Conservation (phyloP, 2,888 invertebrate genomes). For the Nymphalis c-album region DNA sequence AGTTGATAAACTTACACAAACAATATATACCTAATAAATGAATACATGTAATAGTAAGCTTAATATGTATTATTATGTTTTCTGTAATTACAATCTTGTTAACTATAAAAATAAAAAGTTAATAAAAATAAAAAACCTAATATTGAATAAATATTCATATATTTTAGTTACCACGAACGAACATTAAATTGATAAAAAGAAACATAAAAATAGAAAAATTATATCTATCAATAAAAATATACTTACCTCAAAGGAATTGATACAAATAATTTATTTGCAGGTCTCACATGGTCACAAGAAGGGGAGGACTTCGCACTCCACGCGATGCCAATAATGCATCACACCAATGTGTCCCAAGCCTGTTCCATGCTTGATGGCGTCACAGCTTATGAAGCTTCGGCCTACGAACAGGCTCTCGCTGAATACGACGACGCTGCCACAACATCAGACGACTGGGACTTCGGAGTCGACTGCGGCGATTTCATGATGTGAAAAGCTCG, state of each 20-base stretch:
- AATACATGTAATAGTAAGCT: too few relatives aligned
- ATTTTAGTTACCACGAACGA: too few relatives aligned
- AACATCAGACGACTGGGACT: conserved; percentile 84
- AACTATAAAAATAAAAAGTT: too few relatives aligned
- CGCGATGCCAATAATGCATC: conserved; percentile 84
- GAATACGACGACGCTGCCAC: conserved; percentile 80
- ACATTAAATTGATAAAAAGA: too few relatives aligned
- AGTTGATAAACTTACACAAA: not conserved
- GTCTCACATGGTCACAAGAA: conserved; percentile 84
- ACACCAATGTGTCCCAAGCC: conserved; percentile 83
- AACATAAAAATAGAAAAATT: too few relatives aligned
- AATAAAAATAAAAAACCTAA: too few relatives aligned
- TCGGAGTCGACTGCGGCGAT: conserved; percentile 87
- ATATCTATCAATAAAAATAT: too few relatives aligned
- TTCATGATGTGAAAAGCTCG: conserved; percentile 82
- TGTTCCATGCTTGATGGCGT: conserved; percentile 80
- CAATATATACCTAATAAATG: too few relatives aligned
- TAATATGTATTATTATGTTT: too few relatives aligned
- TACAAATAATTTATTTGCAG: conserved; percentile 54
- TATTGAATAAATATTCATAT: too few relatives aligned
- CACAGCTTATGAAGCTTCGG: conserved; percentile 82
- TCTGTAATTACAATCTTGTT: too few relatives aligned
- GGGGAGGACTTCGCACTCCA: conserved; percentile 85
- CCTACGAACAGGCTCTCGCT: conserved; percentile 82
- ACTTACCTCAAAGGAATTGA: conserved; percentile 5